Evolutionary conservation across 2,797 vertebrate genomes (phyloP).

Genomic region (Eulemur rubriventer): DNA sequence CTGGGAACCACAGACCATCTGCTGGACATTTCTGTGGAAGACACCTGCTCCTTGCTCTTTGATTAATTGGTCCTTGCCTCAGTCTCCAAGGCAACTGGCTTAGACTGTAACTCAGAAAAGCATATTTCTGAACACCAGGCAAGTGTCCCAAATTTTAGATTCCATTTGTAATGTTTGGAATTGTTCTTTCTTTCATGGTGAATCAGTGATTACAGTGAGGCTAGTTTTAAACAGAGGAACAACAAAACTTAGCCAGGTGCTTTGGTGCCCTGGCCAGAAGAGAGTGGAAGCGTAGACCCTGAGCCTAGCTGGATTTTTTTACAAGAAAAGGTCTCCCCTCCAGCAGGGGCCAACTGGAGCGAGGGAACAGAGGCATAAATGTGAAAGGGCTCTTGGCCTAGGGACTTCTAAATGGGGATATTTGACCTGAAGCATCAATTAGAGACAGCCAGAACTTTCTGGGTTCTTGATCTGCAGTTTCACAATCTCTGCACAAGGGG

Average conservation of each 20-base stretch:
- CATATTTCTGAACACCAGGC: neutral
- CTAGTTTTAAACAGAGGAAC: neutral
- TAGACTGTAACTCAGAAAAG: neutral
- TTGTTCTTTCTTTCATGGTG: neutral
- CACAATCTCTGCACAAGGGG: neutral
- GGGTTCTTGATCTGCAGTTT: neutral
- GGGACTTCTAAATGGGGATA: neutral
- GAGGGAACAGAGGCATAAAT: neutral
- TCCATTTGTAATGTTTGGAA: neutral
- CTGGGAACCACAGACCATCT: neutral
- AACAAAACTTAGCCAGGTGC: neutral
- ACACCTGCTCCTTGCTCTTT: neutral
- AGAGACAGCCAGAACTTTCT: neutral
- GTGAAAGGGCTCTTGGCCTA: neutral
- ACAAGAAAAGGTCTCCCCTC: neutral
- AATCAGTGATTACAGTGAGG: neutral
- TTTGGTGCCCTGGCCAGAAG: neutral
- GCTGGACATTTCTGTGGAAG: neutral
- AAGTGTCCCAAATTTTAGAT: neutral
- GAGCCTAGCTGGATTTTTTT: neutral
- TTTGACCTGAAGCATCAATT: neutral
- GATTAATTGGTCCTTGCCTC: neutral
- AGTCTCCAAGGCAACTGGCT: neutral
- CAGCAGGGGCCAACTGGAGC: neutral
- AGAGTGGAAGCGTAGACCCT: neutral